Evolutionary conservation across 1,140 invertebrate genomes (phyloP).

Genomic region (Listronotus bonariensis): DNA sequence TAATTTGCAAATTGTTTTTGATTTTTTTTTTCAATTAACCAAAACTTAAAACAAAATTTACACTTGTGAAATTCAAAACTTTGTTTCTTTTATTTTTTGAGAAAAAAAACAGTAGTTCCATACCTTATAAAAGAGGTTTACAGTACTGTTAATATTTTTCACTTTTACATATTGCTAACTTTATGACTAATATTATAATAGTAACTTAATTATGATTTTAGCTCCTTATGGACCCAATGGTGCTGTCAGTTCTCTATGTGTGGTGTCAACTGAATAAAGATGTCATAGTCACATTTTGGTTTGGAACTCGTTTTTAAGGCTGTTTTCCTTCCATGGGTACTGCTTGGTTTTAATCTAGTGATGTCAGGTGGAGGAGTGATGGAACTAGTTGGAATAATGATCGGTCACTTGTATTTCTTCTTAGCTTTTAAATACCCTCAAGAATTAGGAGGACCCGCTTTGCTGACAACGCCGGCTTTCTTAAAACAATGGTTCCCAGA

Average conservation of each 20-base stretch:
- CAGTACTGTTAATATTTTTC: too few relatives aligned
- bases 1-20: too few relatives aligned
- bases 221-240: constrained; percentile 96
- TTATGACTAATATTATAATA: background rate
- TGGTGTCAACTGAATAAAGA: constrained; percentile 99
- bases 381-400: constrained; percentile 92
- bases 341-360: constrained; percentile 92
- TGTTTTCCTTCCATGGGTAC: constrained; percentile 97
- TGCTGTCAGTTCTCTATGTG: constrained; percentile 93
- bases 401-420: constrained; percentile 97
- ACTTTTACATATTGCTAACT: too few relatives aligned
- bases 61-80: too few relatives aligned
- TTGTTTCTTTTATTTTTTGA: too few relatives aligned
- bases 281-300: constrained; percentile 96
- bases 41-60: too few relatives aligned
- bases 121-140: too few relatives aligned
- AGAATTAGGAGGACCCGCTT: constrained; percentile 83
- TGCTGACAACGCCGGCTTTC: constrained; percentile 84
- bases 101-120: too few relatives aligned
- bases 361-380: constrained; percentile 86
- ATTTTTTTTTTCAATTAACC: too few relatives aligned
- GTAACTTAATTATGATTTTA: constrained; percentile 57
- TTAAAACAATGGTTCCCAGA: constrained; percentile 78
- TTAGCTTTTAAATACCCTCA: constrained; percentile 96
- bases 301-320: constrained; percentile 98